Percentiles rank a stretch among this genome's conserved stretches.
These are phyloP conservation scores for Garrulus glandarius DNA, from an alignment of 2,797 vertebrate genomes.

Conservation along the genomic window DNA sequence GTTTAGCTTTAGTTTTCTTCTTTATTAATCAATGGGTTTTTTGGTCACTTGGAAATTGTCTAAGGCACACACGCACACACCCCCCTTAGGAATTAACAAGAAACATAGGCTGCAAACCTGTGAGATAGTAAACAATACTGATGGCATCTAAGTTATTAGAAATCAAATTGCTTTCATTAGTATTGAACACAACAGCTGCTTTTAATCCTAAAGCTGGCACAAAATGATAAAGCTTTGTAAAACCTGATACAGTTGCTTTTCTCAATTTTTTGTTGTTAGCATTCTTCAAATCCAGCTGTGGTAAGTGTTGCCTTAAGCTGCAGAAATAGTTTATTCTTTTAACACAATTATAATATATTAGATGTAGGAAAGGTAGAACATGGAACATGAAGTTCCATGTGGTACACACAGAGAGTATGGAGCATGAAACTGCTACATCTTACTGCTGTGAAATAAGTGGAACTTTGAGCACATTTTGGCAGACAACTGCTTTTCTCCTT, in stretches of 20 bases:
- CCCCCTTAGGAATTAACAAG: background rate
- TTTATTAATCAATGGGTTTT: background rate
- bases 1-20: constrained; percentile 70
- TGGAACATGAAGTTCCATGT: background rate
- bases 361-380: background rate
- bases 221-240: background rate
- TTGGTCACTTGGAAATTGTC: constrained; percentile 73
- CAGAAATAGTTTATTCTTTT: constrained; percentile 10
- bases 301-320: constrained; percentile 19
- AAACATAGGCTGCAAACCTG: background rate
- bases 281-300: constrained; percentile 47
- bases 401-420: background rate
- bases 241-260: constrained; percentile 24
- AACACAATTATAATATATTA: background rate
- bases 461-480: background rate
- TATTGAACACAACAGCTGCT: constrained; percentile 47
- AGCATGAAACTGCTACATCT: background rate
- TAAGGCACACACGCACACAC: background rate
- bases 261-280: background rate
- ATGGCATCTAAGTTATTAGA: constrained; percentile 15
- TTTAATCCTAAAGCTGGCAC: constrained; percentile 23
- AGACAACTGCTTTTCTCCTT: background rate
- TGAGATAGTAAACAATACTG: background rate
- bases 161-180: constrained; percentile 41
- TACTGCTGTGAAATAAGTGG: background rate